Percentiles rank a stretch among this genome's conserved stretches.
phyloP scores from a whole-genome alignment of 2,888 invertebrate genomes.

The Phortica okadai region DNA sequence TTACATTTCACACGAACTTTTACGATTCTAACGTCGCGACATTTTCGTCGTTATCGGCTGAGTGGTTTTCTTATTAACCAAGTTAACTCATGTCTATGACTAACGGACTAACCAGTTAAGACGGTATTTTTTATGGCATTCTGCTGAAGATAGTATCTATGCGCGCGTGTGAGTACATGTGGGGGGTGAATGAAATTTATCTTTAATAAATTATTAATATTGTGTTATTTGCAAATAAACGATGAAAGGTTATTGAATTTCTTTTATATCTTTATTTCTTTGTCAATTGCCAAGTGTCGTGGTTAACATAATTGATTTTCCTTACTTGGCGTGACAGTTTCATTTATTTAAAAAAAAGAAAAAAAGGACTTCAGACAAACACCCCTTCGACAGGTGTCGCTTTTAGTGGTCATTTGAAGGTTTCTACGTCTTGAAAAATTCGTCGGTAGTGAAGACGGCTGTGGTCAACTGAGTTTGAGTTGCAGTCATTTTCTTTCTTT shows the following conservation, averaged over 20 bases:
- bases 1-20: slow-evolving; percentile 13
- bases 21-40: neutral
- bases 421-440: slow-evolving; percentile 41
- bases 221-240: slow-evolving; percentile 14
- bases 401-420: slow-evolving; percentile 63
- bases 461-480: slow-evolving; percentile 48
- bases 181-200: slow-evolving; percentile 13
- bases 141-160: too few relatives aligned
- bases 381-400: neutral
- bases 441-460: neutral
- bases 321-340: neutral
- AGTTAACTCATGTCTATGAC: neutral
- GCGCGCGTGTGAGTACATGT: too few relatives aligned
- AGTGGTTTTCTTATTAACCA: neutral
- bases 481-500: slow-evolving; percentile 42
- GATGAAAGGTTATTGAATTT: neutral
- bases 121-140: neutral
- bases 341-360: neutral
- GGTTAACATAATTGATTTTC: neutral
- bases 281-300: neutral
- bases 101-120: neutral
- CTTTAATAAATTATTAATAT: slow-evolving; percentile 21
- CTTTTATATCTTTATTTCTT: slow-evolving; percentile 4
- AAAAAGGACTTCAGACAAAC: neutral
- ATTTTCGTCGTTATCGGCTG: neutral